These are phyloP conservation scores for Opisthocomus hoazin DNA, from an alignment of 2,113 vertebrate species.

Conservation along the genomic window DNA sequence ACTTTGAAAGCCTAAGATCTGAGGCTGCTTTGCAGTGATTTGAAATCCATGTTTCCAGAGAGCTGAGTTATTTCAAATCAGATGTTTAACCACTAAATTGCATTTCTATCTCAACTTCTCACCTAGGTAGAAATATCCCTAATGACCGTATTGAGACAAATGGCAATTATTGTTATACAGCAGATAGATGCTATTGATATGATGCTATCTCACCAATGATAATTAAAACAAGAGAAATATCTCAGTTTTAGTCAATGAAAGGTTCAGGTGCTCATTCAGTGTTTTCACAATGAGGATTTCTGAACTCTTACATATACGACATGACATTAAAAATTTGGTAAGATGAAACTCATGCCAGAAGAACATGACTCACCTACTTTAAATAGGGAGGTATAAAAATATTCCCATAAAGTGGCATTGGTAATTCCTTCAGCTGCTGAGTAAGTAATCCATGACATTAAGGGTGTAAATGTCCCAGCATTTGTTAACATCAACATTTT, in stretches of 20 bases:
- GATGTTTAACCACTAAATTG: not conserved
- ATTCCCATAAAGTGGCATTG: not conserved
- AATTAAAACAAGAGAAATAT: not conserved
- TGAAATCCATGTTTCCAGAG: constrained; percentile 8
- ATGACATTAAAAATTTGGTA: not conserved
- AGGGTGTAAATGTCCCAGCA: not conserved
- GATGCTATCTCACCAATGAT: not conserved
- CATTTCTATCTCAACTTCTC: not conserved
- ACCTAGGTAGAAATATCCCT: not conserved
- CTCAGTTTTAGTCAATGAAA: not conserved
- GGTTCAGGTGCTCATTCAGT: not conserved
- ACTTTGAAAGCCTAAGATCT: constrained; percentile 7
- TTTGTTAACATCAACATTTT: not conserved
- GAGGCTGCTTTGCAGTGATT: not conserved
- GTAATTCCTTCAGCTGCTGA: not conserved
- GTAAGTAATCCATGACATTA: not conserved
- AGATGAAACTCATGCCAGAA: not conserved
- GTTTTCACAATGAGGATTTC: not conserved
- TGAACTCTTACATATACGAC: not conserved
- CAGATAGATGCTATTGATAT: not conserved
- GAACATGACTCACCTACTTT: not conserved
- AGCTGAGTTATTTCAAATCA: not conserved
- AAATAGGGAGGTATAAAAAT: not conserved
- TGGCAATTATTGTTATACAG: not conserved
- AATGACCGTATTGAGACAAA: not conserved